Percentiles rank a stretch among this genome's conserved stretches.
Evolutionary conservation across 1,140 invertebrate species (phyloP).

Genomic region (Chironomus striatipennis): DNA sequence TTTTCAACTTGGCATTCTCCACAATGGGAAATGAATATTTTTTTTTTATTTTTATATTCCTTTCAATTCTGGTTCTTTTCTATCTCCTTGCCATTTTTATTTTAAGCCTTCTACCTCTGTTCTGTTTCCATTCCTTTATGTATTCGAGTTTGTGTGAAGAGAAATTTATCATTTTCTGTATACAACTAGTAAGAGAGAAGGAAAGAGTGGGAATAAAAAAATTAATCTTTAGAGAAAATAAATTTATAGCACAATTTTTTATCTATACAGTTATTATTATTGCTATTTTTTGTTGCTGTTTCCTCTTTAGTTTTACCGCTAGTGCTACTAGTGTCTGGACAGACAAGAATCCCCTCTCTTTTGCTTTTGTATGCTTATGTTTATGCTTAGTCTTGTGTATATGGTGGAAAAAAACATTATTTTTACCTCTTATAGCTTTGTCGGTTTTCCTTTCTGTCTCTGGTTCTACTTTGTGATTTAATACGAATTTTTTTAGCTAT

Average conservation of each 20-base stretch:
- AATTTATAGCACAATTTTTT: conserved; percentile 14
- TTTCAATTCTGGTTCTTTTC: too few species aligned
- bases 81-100: background rate
- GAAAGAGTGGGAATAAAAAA: background rate
- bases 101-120: background rate
- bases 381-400: too few species aligned
- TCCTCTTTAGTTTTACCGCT: background rate
- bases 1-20: too few species aligned
- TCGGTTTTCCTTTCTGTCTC: too few species aligned
- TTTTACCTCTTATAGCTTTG: too few species aligned
- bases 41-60: too few species aligned
- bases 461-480: too few species aligned
- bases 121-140: too few species aligned
- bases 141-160: background rate
- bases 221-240: conserved; percentile 11
- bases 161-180: background rate
- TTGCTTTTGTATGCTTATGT: too few species aligned
- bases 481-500: too few species aligned
- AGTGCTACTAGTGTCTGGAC: background rate
- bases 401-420: too few species aligned
- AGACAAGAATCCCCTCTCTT: background rate
- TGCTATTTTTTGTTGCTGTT: background rate
- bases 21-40: too few species aligned
- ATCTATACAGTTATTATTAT: background rate
- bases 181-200: background rate